phyloP scores from a whole-genome alignment of 1,140 invertebrate species.

The Leptinotarsa defecta region DNA sequence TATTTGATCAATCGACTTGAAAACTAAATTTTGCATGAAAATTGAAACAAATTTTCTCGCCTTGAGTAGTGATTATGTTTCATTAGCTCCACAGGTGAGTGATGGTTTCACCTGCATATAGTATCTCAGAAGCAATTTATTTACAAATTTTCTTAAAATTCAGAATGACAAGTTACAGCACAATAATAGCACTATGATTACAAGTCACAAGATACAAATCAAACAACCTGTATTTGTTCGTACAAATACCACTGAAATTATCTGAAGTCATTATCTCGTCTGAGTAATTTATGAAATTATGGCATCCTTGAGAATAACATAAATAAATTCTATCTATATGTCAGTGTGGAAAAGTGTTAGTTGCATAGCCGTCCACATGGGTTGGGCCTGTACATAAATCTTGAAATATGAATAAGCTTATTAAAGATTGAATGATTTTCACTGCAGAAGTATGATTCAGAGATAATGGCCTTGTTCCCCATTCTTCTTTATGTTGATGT shows the following conservation, averaged over 20 bases:
- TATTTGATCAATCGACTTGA: too few relatives aligned
- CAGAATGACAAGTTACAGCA: neutral
- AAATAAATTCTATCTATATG: neutral
- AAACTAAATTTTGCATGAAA: too few relatives aligned
- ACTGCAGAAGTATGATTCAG: too few relatives aligned
- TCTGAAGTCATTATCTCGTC: neutral
- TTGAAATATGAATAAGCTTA: too few relatives aligned
- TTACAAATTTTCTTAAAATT: neutral
- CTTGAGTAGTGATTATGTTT: too few relatives aligned
- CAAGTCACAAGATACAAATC: constrained; percentile 5
- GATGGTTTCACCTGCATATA: neutral
- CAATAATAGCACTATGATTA: neutral
- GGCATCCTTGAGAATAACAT: neutral
- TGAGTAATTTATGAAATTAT: neutral
- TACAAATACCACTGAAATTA: neutral
- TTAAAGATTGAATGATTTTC: too few relatives aligned
- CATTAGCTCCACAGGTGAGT: too few relatives aligned
- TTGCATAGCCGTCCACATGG: neutral
- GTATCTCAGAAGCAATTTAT: neutral
- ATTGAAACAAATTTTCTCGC: too few relatives aligned
- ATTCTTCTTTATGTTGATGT: too few relatives aligned
- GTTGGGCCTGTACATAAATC: neutral
- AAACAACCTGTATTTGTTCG: constrained; percentile 8
- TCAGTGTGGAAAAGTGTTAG: neutral
- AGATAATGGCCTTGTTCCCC: too few relatives aligned